Evolutionary conservation across 1,140 invertebrate genomes (phyloP).

Genomic region (Aphis craccivora): DNA sequence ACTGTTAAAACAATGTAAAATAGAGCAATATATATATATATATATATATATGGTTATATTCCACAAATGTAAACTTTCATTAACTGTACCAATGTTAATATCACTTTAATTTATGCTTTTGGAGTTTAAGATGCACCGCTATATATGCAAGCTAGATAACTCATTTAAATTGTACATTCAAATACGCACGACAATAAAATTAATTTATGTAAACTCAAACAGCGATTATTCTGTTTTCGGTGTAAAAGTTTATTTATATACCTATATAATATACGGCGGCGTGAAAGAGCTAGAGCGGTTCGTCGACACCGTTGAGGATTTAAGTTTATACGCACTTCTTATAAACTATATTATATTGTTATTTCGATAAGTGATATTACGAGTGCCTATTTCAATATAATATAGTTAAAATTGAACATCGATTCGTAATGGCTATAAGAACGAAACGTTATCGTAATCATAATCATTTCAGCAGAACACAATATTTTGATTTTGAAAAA

Average conservation of each 20-base stretch:
- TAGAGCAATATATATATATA: not conserved
- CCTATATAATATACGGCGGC: not conserved
- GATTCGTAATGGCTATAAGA: no score
- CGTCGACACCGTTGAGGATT: not conserved
- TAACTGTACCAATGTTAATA: conserved; percentile 18
- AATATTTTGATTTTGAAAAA: not conserved
- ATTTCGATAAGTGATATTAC: not conserved
- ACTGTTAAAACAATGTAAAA: not conserved
- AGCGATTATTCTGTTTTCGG: conserved; percentile 26
- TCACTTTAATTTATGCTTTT: conserved; percentile 24
- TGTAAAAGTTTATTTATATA: not conserved
- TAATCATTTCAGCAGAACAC: no score
- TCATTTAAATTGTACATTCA: conserved; percentile 31
- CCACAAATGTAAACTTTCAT: not conserved
- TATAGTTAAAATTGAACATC: not conserved
- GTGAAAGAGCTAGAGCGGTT: not conserved
- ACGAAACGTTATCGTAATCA: not conserved
- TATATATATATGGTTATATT: not conserved
- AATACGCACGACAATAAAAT: not conserved
- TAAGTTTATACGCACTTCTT: not conserved
- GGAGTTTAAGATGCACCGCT: not conserved
- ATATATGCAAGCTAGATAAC: not conserved
- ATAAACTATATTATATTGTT: not conserved
- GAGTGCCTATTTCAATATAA: not conserved
- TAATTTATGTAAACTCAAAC: conserved; percentile 40